phyloP scores from a whole-genome alignment of 2,888 invertebrate species.

The Maniola hyperantus region DNA sequence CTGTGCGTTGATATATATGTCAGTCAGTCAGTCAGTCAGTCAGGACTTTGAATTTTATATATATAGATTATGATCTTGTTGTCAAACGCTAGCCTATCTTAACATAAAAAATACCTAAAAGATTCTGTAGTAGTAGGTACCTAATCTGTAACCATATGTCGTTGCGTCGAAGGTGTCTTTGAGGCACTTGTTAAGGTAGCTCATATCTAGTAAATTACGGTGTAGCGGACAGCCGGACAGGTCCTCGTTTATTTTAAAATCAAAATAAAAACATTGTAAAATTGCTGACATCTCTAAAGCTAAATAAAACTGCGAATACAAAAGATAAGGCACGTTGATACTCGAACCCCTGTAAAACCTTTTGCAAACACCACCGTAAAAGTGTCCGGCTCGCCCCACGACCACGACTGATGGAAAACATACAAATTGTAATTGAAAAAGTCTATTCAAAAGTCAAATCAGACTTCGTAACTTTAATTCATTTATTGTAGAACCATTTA shows the following conservation, averaged over 20 bases:
- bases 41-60: too few relatives aligned
- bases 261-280: conserved; percentile 29
- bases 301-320: conserved; percentile 35
- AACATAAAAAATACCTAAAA: too few relatives aligned
- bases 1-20: too few relatives aligned
- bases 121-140: too few relatives aligned
- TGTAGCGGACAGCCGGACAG: too few relatives aligned
- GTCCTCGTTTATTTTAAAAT: conserved; percentile 1
- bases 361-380: conserved; percentile 30
- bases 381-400: not conserved
- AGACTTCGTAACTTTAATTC: not conserved
- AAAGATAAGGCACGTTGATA: conserved; percentile 71
- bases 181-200: too few relatives aligned
- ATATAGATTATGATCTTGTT: too few relatives aligned
- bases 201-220: not conserved
- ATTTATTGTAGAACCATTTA: not conserved
- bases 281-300: conserved; percentile 28
- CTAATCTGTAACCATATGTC: too few relatives aligned
- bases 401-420: conserved; percentile 29
- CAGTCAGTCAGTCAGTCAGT: too few relatives aligned
- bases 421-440: conserved; percentile 31
- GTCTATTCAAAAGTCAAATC: conserved; percentile 7
- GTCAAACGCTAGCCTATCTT: too few relatives aligned
- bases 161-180: too few relatives aligned
- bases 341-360: conserved; percentile 43